Evolutionary conservation across 1,140 invertebrate genomes (phyloP).

Genomic region (Drosophila parabipectinata): DNA sequence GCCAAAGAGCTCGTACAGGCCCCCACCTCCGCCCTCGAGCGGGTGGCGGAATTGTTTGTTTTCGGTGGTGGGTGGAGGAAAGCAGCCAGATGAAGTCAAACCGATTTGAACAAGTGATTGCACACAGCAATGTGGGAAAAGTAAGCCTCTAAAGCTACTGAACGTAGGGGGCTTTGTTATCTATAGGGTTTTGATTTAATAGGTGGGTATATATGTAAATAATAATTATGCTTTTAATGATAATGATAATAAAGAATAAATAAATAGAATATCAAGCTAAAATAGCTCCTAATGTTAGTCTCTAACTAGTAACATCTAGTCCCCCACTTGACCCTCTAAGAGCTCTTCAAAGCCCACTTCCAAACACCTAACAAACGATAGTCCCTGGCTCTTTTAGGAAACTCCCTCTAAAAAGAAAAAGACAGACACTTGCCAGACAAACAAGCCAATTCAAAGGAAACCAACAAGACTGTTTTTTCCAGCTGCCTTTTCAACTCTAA

Average conservation of each 20-base stretch:
- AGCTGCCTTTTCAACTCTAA: constrained; percentile 23
- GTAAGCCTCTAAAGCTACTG: background rate
- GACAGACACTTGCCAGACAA: constrained; percentile 69
- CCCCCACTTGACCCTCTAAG: constrained; percentile 55
- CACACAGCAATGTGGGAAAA: constrained; percentile 10
- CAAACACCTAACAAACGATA: constrained; percentile 41
- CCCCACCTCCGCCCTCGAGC: background rate
- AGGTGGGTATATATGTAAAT: too few relatives aligned
- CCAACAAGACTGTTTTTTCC: constrained; percentile 9
- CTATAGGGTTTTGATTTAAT: background rate
- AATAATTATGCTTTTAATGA: too few relatives aligned
- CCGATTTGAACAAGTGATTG: constrained; percentile 46
- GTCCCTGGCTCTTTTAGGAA: constrained; percentile 31
- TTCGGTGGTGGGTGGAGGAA: constrained; percentile 14
- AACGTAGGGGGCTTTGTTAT: background rate
- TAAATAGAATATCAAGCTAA: background rate
- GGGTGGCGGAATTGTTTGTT: constrained; percentile 1
- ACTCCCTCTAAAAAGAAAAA: constrained; percentile 75
- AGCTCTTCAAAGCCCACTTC: constrained; percentile 57
- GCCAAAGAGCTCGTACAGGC: background rate
- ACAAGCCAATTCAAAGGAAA: constrained; percentile 35
- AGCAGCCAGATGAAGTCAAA: constrained; percentile 35
- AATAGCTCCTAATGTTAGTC: background rate
- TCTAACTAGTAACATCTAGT: constrained; percentile 14
- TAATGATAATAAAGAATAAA: too few relatives aligned